Conservation (phyloP, 2,797 vertebrate species). For the Coranthus polyacanthus region DNA sequence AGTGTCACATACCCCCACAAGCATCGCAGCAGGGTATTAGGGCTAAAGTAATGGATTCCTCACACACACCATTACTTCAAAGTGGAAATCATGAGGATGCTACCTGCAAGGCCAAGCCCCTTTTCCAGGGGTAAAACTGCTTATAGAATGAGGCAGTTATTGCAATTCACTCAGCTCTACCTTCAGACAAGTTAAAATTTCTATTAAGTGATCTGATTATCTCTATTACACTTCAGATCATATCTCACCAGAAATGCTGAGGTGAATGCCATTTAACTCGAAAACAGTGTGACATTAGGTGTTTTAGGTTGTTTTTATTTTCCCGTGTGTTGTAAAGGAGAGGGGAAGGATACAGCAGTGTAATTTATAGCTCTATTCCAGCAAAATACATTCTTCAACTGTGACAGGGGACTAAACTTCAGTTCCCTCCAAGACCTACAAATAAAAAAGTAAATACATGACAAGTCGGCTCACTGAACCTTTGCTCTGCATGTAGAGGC, state of each 20-base stretch:
- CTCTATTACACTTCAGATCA: not conserved
- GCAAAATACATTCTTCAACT: slow-evolving; percentile 46
- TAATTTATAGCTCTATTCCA: slow-evolving; percentile 51
- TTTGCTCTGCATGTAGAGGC: slow-evolving; percentile 30
- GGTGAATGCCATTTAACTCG: not conserved
- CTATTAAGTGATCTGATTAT: slow-evolving; percentile 23
- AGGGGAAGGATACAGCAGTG: slow-evolving; percentile 34
- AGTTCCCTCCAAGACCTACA: slow-evolving; percentile 34
- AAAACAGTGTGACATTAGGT: slow-evolving; percentile 1
- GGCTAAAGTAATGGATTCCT: slow-evolving; percentile 76
- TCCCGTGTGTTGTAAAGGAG: slow-evolving; percentile 1
- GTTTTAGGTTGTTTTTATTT: slow-evolving; percentile 21
- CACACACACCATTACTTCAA: slow-evolving; percentile 76
- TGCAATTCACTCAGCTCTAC: slow-evolving; percentile 20
- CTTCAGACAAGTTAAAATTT: slow-evolving; percentile 22
- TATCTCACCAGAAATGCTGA: not conserved
- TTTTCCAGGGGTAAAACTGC: slow-evolving; percentile 30
- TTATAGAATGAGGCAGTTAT: slow-evolving; percentile 11
- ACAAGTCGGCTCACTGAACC: slow-evolving; percentile 24
- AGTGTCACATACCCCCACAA: slow-evolving; percentile 58
- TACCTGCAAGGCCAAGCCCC: slow-evolving; percentile 59
- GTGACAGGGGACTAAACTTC: slow-evolving; percentile 24
- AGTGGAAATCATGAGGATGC: slow-evolving; percentile 62
- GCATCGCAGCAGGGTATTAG: slow-evolving; percentile 68
- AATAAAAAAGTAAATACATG: slow-evolving; percentile 48